phyloP scores from a whole-genome alignment of 1,140 invertebrate species.

The Arctopsyche grandis region DNA sequence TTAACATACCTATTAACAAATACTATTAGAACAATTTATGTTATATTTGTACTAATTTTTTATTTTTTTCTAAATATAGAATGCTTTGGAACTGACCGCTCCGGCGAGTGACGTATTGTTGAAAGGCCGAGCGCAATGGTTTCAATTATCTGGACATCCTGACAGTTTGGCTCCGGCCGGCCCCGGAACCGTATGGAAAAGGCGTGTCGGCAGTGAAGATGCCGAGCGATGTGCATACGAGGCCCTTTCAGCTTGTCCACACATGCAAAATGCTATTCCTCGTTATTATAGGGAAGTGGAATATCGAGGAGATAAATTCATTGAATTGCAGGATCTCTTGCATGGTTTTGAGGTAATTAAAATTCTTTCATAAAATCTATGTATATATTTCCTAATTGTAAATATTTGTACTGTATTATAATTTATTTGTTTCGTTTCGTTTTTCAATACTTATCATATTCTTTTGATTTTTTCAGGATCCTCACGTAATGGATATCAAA shows the following conservation, averaged over 20 bases:
- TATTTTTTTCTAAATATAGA: slow-evolving; percentile 71
- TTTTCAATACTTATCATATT: neutral
- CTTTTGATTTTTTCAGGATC: slow-evolving; percentile 67
- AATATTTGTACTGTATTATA: neutral
- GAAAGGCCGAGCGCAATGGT: slow-evolving; percentile 81
- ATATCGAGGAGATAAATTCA: slow-evolving; percentile 87
- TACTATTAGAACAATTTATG: neutral
- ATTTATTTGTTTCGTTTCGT: too few species aligned
- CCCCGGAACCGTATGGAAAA: slow-evolving; percentile 94
- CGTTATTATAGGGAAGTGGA: slow-evolving; percentile 88
- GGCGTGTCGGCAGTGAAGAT: slow-evolving; percentile 79
- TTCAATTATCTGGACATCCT: slow-evolving; percentile 93
- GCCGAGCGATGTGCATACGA: slow-evolving; percentile 84
- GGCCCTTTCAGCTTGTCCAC: slow-evolving; percentile 78
- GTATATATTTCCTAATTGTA: too few species aligned
- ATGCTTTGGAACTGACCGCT: slow-evolving; percentile 90
- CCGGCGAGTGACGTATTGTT: slow-evolving; percentile 89
- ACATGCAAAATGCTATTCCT: slow-evolving; percentile 82
- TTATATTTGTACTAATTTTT: neutral
- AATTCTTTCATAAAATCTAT: neutral
- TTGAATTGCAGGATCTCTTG: slow-evolving; percentile 89
- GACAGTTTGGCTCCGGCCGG: slow-evolving; percentile 93
- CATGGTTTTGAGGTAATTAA: slow-evolving; percentile 73
- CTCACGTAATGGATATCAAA: slow-evolving; percentile 93
- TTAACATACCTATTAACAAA: neutral